Percentiles rank a stretch among this genome's conserved stretches.
phyloP scores from a whole-genome alignment of 2,797 vertebrate genomes.

The Dicrostonyx torquatus region DNA sequence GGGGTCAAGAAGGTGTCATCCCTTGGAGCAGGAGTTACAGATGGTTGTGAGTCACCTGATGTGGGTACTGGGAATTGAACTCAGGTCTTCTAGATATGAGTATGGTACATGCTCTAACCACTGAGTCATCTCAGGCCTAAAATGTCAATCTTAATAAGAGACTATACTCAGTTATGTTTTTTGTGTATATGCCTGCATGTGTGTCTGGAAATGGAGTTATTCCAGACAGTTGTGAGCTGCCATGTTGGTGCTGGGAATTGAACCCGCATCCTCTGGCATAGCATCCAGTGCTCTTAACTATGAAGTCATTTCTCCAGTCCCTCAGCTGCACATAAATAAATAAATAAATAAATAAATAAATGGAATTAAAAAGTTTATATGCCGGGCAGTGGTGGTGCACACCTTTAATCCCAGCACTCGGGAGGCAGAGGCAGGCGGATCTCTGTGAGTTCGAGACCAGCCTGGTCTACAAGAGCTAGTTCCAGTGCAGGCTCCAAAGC shows the following conservation, averaged over 20 bases:
- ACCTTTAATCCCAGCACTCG: no score
- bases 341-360: no score
- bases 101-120: not conserved
- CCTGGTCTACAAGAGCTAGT: no score
- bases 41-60: not conserved
- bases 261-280: not conserved
- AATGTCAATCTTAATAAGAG: conserved; percentile 10
- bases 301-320: not conserved
- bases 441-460: no score
- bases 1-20: not conserved
- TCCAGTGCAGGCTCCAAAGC: no score
- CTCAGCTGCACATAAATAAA: not conserved
- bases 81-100: not conserved
- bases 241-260: not conserved
- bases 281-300: not conserved
- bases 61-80: not conserved
- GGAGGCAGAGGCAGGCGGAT: no score
- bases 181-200: not conserved
- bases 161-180: not conserved
- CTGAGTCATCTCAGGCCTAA: not conserved
- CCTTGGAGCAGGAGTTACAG: not conserved
- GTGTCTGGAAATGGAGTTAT: not conserved
- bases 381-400: no score
- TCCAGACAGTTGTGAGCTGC: not conserved
- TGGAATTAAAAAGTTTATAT: no score